These are phyloP conservation scores for Tortricodes alternella DNA, from an alignment of 2,888 invertebrate species.

Conservation along the genomic window DNA sequence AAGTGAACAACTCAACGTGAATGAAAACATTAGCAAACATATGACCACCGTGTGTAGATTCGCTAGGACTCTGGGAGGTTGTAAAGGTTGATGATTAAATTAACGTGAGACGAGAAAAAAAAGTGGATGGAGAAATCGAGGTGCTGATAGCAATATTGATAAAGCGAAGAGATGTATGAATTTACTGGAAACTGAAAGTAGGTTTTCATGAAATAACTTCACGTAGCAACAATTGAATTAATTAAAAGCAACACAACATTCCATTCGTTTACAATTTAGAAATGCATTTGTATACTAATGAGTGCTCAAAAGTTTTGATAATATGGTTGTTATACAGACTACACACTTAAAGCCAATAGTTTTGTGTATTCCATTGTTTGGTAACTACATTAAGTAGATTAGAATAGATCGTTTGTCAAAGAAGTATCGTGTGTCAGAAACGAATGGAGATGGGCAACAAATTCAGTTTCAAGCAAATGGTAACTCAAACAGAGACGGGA, in stretches of 20 bases:
- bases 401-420: not conserved
- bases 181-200: constrained; percentile 40
- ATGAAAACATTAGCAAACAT: constrained; percentile 76
- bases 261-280: constrained; percentile 17
- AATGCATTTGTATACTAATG: not conserved
- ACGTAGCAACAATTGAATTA: not conserved
- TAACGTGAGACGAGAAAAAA: constrained; percentile 42
- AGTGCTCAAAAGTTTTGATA: not conserved
- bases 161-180: constrained; percentile 34
- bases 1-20: constrained; percentile 74
- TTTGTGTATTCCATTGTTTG: not conserved
- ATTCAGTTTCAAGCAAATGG: constrained; percentile 40
- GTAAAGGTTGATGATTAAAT: constrained; percentile 47
- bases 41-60: constrained; percentile 82
- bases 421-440: constrained; percentile 6
- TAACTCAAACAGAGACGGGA: constrained; percentile 47
- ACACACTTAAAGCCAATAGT: not conserved
- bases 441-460: constrained; percentile 24
- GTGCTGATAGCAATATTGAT: constrained; percentile 40
- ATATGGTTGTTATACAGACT: not conserved
- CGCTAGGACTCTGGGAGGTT: constrained; percentile 73
- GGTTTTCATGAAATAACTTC: constrained; percentile 8
- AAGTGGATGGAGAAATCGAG: constrained; percentile 42
- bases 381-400: not conserved
- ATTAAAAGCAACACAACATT: not conserved